These are phyloP conservation scores for Vulpes lagopus DNA, from an alignment of 2,113 vertebrate genomes.

Conservation along the genomic window DNA sequence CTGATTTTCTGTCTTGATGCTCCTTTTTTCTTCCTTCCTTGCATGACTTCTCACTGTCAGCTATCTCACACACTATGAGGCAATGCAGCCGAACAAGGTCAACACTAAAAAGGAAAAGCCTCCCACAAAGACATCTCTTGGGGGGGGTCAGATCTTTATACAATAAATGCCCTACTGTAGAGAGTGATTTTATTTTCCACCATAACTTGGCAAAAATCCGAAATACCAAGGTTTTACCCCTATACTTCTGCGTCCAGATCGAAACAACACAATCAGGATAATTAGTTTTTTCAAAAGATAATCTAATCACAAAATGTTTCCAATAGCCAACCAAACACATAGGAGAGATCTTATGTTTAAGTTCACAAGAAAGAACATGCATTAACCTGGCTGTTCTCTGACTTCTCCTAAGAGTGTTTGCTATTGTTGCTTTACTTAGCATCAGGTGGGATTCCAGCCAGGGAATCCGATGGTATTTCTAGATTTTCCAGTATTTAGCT, in stretches of 20 bases:
- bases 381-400: neutral
- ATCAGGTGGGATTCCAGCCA: neutral
- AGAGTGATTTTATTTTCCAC: slow-evolving; percentile 17
- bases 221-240: neutral
- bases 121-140: neutral
- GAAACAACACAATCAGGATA: slow-evolving; percentile 22
- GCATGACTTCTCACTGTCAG: neutral
- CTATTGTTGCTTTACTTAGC: neutral
- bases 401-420: neutral
- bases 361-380: neutral
- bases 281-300: neutral
- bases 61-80: neutral
- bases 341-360: neutral
- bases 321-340: neutral
- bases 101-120: neutral
- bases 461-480: neutral
- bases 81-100: neutral
- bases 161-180: neutral
- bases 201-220: slow-evolving; percentile 29
- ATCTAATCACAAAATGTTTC: neutral
- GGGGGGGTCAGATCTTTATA: neutral
- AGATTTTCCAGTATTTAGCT: neutral
- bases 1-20: neutral
- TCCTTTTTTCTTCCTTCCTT: neutral
- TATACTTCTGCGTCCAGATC: slow-evolving; percentile 9